Evolutionary conservation across 2,113 vertebrate species (phyloP).

Genomic region (Motacilla tschutschensis): DNA sequence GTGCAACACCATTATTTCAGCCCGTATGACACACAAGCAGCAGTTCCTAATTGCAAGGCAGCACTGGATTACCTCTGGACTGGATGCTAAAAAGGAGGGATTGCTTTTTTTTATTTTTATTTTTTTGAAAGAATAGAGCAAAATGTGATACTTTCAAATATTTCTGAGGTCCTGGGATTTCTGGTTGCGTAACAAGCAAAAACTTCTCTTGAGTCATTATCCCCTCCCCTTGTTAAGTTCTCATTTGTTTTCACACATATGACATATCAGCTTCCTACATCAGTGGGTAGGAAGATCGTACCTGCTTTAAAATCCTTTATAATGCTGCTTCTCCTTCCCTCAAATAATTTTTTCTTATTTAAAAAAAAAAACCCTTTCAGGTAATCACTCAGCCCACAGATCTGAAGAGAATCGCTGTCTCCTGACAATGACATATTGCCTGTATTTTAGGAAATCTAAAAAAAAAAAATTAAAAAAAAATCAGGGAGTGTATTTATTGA

Average conservation of each 20-base stretch:
- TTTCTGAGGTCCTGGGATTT: conserved; percentile 10
- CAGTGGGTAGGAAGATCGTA: conserved; percentile 10
- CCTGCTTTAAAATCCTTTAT: conserved; percentile 24
- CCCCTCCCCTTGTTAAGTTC: conserved; percentile 14
- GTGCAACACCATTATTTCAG: background rate
- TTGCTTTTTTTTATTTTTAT: background rate
- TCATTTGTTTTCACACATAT: conserved; percentile 55
- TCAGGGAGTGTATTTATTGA: conserved; percentile 14
- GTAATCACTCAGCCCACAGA: conserved; percentile 24
- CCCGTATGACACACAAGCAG: background rate
- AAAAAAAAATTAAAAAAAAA: conserved; percentile 33
- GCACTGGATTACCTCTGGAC: background rate
- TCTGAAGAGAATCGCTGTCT: conserved; percentile 18
- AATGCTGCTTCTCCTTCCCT: conserved; percentile 33
- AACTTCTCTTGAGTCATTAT: conserved; percentile 28
- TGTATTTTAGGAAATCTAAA: conserved; percentile 39
- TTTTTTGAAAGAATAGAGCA: background rate
- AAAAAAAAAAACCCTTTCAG: background rate
- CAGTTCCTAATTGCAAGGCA: background rate
- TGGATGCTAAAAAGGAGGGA: background rate
- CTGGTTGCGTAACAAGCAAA: conserved; percentile 20
- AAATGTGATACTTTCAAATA: background rate
- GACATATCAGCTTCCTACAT: conserved; percentile 44
- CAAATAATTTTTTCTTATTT: background rate
- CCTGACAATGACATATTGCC: conserved; percentile 33